Base-by-base conservation (phyloP, 2,113 vertebrate genomes). In the Clarias macrocephalus region DNA sequence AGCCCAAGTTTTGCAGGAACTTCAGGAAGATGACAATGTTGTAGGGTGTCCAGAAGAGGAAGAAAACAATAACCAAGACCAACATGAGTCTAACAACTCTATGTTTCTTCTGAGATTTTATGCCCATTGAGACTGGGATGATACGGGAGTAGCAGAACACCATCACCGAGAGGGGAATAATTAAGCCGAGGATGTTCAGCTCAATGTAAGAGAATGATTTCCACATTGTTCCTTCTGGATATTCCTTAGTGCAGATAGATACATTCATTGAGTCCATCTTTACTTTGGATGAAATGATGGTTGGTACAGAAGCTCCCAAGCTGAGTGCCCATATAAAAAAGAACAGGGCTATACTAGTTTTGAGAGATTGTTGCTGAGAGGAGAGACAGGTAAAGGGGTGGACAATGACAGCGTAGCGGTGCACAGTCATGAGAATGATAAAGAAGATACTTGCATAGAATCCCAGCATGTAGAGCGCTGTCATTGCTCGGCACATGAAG, bases 391-490 rank as follows among this genome's bases (percentile, higher is more conserved):
- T 92, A 3, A 94, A 89, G 0, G 95, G 84, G 0, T 95, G 94
- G 86, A 97, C 92, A 1, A 99, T 94, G 21, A 95, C 93, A 86
- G 96, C 10, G 57, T 98, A 99, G 88, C 97, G 95, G 92, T 98
- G 96, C 0, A 97, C 0, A 0, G 96, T 97, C 96, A 97, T 96
- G 96, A 95, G 91, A 1, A 97, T 94, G 92, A 98, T 94, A 82
- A 97, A 97, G 91, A 98, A 97, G 89, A 94, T 94, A 33, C 95
- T 95, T 89, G 95, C 95, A 90, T 96, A 97, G 89, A 96, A 98
- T 18, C 96, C 96, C 0, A 93, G 37, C 62, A 80, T 91, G 56
- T 96, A 96, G 37, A 93, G 16, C 10, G 93, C 93, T 0, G 94
- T 93, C 15, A 95, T 18, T 33, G 96, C 83, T 75, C 94, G 95